Conservation (phyloP, 2,113 vertebrate species). For the Coreoperca whiteheadi region DNA sequence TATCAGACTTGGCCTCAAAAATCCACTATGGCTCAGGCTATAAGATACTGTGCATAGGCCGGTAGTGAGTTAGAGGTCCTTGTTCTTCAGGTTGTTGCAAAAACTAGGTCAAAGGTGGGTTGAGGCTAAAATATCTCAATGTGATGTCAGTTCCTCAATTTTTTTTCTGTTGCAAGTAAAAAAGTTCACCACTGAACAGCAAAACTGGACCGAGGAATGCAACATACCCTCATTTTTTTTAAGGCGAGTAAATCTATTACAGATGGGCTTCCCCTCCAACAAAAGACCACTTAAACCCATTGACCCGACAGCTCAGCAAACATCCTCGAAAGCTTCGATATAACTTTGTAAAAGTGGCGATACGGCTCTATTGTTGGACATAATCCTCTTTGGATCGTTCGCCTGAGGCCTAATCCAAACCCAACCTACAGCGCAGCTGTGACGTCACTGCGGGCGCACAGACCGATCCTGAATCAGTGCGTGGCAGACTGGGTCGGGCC, state of each 20-base stretch:
- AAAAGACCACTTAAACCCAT: background rate
- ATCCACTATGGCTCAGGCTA: too few species aligned
- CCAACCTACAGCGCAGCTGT: constrained; percentile 56
- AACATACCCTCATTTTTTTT: background rate
- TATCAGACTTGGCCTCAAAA: too few species aligned
- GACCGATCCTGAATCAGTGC: constrained; percentile 61
- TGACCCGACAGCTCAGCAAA: background rate
- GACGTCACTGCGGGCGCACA: constrained; percentile 71
- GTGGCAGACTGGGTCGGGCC: constrained; percentile 75
- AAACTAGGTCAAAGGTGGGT: background rate
- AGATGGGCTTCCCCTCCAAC: background rate
- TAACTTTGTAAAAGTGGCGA: background rate
- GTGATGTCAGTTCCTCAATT: background rate
- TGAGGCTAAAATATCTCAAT: background rate
- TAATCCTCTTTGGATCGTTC: constrained; percentile 15
- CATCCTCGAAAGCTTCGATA: background rate
- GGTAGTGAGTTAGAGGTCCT: background rate
- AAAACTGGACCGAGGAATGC: background rate
- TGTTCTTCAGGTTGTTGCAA: background rate
- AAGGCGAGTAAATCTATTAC: background rate
- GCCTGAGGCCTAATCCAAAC: constrained; percentile 36
- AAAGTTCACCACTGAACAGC: background rate
- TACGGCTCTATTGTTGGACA: background rate
- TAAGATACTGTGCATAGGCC: background rate
- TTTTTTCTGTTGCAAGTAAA: background rate